Base-by-base conservation (phyloP, 2,113 vertebrate genomes). In the Thalassarche chlororhynchos region DNA sequence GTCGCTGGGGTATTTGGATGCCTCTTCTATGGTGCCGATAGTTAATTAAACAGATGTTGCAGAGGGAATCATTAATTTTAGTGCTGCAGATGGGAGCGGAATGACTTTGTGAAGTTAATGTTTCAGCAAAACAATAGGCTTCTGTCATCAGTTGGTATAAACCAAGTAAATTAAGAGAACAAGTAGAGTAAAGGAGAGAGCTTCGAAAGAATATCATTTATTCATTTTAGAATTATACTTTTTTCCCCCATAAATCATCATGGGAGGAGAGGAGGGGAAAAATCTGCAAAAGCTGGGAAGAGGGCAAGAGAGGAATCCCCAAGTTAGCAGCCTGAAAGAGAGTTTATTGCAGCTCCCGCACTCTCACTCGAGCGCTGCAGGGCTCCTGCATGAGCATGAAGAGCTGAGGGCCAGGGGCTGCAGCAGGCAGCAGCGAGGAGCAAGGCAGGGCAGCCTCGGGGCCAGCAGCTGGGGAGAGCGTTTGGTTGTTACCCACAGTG, bases 21-120 rank as follows among this genome's bases (percentile, higher is more conserved):
- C 97, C 96, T 98, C 98, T 98, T 98, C 98, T 97, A 98, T 98
- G 98, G 98, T 98, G 97, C 97, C 97, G 96, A 98, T 98, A 98
- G 98, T 98, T 98, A 98, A 98, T 98, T 98, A 98, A 98, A 98
- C 98, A 98, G 98, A 98, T 98, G 98, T 98, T 98, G 98, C 98
- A 98, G 91, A 98, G 98, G 98, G 98, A 98, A 98, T 98, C 98
- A 98, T 98, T 98, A 98, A 98, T 98, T 98, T 98, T 98, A 98
- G 98, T 98, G 97, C 98, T 95, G 96, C 98, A 98, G 98, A 98
- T 98, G 98, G 98, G 98, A 98, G 96, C n/a, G 2, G 97, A 98
- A 98, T 98, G 98, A 98, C 98, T 98, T 98, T 98, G 98, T 94
- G 98, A 98, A 98, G 98, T 98, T 98, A 98, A 98, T 98, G 98